Conservation (phyloP, 2,113 vertebrate genomes). For the Pagrus major region DNA sequence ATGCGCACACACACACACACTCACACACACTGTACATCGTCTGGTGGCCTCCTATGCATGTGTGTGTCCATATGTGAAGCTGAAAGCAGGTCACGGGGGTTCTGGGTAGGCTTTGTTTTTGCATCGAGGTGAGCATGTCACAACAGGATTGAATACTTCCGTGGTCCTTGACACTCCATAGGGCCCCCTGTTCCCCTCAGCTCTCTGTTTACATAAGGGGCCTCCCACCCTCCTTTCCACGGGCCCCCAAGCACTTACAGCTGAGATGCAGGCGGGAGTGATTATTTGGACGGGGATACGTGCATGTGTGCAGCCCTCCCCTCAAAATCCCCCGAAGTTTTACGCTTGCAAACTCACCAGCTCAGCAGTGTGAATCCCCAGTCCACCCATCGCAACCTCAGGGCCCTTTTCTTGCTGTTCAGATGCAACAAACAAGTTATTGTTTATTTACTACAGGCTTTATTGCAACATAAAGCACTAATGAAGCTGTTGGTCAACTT, state of each 20-base stretch:
- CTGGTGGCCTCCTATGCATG: slow-evolving; percentile 14
- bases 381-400: slow-evolving; percentile 8
- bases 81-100: slow-evolving; percentile 44
- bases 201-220: slow-evolving; percentile 73
- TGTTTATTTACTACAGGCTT: slow-evolving; percentile 53
- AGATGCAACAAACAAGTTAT: slow-evolving; percentile 40
- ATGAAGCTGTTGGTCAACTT: slow-evolving; percentile 46
- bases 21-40: background rate
- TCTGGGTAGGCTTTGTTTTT: slow-evolving; percentile 53
- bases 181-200: slow-evolving; percentile 37
- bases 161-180: slow-evolving; percentile 64
- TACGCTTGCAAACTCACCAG: slow-evolving; percentile 53
- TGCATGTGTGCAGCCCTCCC: slow-evolving; percentile 56
- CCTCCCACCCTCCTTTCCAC: slow-evolving; percentile 45
- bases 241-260: slow-evolving; percentile 70
- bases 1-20: background rate
- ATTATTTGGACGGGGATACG: slow-evolving; percentile 69
- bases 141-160: slow-evolving; percentile 79
- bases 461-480: slow-evolving; percentile 50
- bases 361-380: slow-evolving; percentile 53
- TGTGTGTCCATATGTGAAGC: slow-evolving; percentile 36
- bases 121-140: slow-evolving; percentile 69
- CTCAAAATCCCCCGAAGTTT: background rate
- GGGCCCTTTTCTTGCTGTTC: slow-evolving; percentile 24
- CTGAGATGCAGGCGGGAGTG: slow-evolving; percentile 73